Base-by-base conservation (phyloP, 2,888 invertebrate species). In the Latrodectus elegans region DNA sequence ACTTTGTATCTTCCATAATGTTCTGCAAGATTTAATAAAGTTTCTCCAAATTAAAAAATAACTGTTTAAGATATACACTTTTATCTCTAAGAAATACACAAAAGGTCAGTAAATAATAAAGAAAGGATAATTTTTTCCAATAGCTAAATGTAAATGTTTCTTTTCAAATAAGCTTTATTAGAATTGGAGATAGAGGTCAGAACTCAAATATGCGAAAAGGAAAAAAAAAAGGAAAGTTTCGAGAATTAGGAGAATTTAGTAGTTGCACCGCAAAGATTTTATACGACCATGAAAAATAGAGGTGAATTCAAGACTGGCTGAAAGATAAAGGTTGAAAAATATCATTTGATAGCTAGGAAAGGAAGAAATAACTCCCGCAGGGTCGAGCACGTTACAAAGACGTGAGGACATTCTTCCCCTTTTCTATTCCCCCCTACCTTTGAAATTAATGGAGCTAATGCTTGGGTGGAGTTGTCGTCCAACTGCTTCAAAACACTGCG, bases 271-370 rank as follows among this genome's bases (percentile, higher is more conserved):
- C n/a, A 51, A 70, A 65, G 74, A 85, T 85, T 75, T 26, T 64
- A 51, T 70, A 70, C 51, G 79, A 65, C 64, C 79, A 52, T 85
- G 85, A 85, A 75, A 65, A 75, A 84, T 79, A 38, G 75, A 53
- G 49, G 22, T 55, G 74, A 70, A 67, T 82, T 51, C 70, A 55
- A 49, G 68, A 79, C 75, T 74, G 60, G 55, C 49, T 55, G 8
- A 60, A n/a, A 85, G 85, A 85, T 85, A 85, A 85, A 74, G 74
- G 38, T 85, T 85, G 85, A 85, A 79, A 74, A 75, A 79, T 85
- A 85, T 79, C 75, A 38, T 79, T 74, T 70, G 79, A 79, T 74
- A 85, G 72, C 74, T 22, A 49, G 11, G n/a, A n/a, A 64, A 51
- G 53, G 70, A 55, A 17, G 38, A 70, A 55, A 78, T 26, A 38